These are phyloP conservation scores for Drosophila multiciliata DNA, from an alignment of 2,888 invertebrate species.

Conservation along the genomic window DNA sequence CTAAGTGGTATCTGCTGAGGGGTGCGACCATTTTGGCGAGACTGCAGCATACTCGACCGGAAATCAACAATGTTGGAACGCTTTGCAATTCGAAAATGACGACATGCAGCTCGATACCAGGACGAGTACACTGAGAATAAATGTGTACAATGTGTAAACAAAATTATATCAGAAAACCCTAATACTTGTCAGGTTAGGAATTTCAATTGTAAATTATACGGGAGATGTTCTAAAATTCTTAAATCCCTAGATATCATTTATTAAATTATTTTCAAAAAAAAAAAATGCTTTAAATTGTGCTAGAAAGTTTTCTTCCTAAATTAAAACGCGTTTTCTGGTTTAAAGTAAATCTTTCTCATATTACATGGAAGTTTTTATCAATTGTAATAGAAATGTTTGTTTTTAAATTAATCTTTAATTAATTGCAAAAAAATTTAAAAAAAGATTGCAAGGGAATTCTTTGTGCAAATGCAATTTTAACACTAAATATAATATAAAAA, in stretches of 20 bases:
- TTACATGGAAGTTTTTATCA: neutral
- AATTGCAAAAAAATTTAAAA: neutral
- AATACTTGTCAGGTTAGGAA: too few species aligned
- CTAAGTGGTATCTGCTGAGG: constrained; percentile 46
- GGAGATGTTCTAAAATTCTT: too few species aligned
- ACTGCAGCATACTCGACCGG: constrained; percentile 30
- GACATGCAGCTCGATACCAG: constrained; percentile 32
- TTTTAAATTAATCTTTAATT: neutral
- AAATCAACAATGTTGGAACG: constrained; percentile 64
- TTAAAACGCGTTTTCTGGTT: neutral
- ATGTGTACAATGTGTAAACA: neutral
- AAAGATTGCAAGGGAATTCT: neutral
- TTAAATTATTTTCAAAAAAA: neutral
- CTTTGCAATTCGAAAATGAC: constrained; percentile 60
- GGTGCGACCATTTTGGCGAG: constrained; percentile 14
- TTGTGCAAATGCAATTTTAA: too few species aligned
- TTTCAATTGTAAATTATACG: neutral
- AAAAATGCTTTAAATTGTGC: neutral
- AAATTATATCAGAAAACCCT: too few species aligned
- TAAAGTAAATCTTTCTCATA: neutral
- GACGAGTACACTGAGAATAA: neutral
- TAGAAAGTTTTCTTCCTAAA: neutral
- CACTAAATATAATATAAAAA: neutral
- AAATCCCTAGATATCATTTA: neutral
- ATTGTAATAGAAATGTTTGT: neutral